These are phyloP conservation scores for Onychomys arenicola DNA, from an alignment of 2,797 vertebrate genomes.

Conservation along the genomic window DNA sequence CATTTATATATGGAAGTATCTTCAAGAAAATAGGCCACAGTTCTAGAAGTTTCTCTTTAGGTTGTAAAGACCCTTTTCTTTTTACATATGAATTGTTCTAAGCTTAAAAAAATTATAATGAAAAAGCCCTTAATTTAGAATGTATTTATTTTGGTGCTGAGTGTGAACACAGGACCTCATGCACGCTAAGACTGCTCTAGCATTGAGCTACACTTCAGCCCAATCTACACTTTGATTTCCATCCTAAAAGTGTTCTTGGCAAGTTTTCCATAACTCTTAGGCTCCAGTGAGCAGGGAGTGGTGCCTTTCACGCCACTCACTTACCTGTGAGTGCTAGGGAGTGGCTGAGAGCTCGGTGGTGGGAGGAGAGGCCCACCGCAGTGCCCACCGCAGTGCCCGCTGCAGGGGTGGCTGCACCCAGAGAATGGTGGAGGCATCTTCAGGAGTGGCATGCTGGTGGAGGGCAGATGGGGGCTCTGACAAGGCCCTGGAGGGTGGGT, in stretches of 20 bases:
- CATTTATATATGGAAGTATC: slow-evolving; percentile 36
- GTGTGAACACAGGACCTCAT: not conserved
- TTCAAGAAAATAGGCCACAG: slow-evolving; percentile 30
- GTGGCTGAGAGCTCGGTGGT: slow-evolving; percentile 91
- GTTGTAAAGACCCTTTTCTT: slow-evolving; percentile 36
- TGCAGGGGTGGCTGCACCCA: slow-evolving; percentile 96
- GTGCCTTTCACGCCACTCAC: slow-evolving; percentile 20
- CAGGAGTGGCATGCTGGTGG: slow-evolving; percentile 92
- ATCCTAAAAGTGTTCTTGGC: not conserved
- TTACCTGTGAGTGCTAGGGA: slow-evolving; percentile 94
- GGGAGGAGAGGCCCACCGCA: slow-evolving; percentile 90
- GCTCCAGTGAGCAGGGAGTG: not conserved
- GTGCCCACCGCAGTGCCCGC: slow-evolving; percentile 94
- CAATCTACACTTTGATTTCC: slow-evolving; percentile 1
- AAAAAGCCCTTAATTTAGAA: not conserved
- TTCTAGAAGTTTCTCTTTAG: slow-evolving; percentile 26
- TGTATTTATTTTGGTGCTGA: not conserved
- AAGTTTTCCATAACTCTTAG: slow-evolving; percentile 15
- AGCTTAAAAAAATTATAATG: slow-evolving; percentile 28
- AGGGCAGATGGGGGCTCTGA: slow-evolving; percentile 95
- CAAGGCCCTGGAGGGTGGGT: slow-evolving; percentile 92
- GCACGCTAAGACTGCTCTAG: not conserved
- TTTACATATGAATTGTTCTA: slow-evolving; percentile 47
- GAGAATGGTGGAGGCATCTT: slow-evolving; percentile 92
- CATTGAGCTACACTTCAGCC: not conserved